Evolutionary conservation across 2,888 invertebrate species (phyloP), one percentile per base, ranked within the genome.

Genomic region (Desoria tigrina): DNA sequence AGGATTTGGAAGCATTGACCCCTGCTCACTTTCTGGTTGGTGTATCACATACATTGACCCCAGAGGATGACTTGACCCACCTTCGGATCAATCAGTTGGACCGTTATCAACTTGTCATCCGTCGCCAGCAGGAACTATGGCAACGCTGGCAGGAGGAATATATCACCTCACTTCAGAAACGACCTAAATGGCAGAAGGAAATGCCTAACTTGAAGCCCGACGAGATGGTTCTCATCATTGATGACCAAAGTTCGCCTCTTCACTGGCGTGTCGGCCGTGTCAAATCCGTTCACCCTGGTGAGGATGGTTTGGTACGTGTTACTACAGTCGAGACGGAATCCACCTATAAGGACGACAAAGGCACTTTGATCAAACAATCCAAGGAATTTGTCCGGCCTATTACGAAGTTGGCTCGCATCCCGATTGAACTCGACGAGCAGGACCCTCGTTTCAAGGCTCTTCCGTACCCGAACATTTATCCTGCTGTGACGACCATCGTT

Each of bases 1-100:
- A 63, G 2, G 77, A 77, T 59, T 63, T 75, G 16, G 65, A 71
- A 6, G 69, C 73, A 2, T 63, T 79, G 2, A 78, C 78, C 7
- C 78, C 78, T 24, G 76, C 72, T 1, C 79, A 79, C 56, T 78
- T 78, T 55, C 60, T 79, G 2, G 71, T 78, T 28, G 78, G 78
- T 37, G 57, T 69, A 18, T 50, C 77, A 3, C 59, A 76, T 0
- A 71, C 54, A n/a, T 66, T 23, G 2, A 32, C 53, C 37, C 60
- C 63, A 0, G 71, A 65, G 42, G 32, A 32, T 0, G 57, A 59
- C 21, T 11, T 66, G 1, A n/a, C 37, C 7, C 66, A 66, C 39
- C 1, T 71, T 0, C 51, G 42, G 24, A 0, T 67, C 1, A 71
- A 68, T 49, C 26, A 63, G 0, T 28, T 71, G 0, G 32, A 57